Percentiles rank a stretch among this genome's conserved stretches.
Evolutionary conservation across 2,113 vertebrate genomes (phyloP).

Genomic region (Corythornis madagascariensis): DNA sequence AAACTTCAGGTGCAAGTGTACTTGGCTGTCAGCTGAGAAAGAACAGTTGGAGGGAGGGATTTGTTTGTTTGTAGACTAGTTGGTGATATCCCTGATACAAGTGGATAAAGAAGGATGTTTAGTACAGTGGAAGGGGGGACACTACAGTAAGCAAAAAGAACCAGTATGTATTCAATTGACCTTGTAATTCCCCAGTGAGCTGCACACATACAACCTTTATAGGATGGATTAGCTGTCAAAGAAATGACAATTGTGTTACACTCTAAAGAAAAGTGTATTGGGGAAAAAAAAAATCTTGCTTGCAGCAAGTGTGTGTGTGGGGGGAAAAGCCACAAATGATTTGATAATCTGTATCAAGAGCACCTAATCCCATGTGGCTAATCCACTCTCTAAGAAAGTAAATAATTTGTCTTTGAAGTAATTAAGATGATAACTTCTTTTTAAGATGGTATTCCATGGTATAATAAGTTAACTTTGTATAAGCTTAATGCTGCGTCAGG

Average conservation of each 20-base stretch:
- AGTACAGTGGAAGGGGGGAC: fast-evolving
- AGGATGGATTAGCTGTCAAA: background rate
- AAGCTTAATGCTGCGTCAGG: no score
- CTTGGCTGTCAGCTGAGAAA: background rate
- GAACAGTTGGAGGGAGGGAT: background rate
- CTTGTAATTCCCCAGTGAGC: background rate
- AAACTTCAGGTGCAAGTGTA: background rate
- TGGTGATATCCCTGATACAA: background rate
- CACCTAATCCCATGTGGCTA: background rate
- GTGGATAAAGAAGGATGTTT: background rate
- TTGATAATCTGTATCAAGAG: background rate
- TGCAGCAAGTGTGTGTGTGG: background rate
- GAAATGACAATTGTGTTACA: background rate
- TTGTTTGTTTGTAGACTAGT: background rate
- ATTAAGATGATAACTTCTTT: background rate
- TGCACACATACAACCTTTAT: background rate
- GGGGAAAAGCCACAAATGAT: background rate
- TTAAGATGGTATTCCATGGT: background rate
- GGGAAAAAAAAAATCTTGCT: background rate
- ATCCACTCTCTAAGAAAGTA: conserved; percentile 10
- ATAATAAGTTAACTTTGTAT: background rate
- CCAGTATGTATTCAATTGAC: background rate
- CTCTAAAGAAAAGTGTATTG: background rate
- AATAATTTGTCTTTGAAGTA: conserved; percentile 27
- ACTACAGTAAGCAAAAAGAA: background rate